Base-by-base conservation (phyloP, 1,140 invertebrate species). In the Philopotamus ludificatus region DNA sequence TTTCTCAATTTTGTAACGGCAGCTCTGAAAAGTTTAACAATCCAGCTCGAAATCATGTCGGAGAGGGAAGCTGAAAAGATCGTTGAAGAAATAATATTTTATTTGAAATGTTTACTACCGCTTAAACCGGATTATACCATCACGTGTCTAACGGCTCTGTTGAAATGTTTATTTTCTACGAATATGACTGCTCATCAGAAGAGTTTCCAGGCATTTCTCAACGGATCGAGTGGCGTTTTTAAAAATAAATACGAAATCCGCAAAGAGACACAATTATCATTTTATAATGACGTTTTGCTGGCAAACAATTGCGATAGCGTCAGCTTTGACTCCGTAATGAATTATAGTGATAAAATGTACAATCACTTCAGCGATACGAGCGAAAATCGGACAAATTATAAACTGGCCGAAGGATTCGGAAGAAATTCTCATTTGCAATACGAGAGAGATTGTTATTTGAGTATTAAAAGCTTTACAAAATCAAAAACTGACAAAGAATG, bases 101-200 rank as follows among this genome's bases (percentile, higher is more conserved):
- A 93, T 74, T 76, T 95, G 1, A 87, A 88, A 71, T 83, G 83
- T 2, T 87, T 89, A 0, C 85, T 95, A 63, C 75, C 81, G 1
- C 73, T 93, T 15, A 87, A 89, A 49, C 84, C 91, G 0, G 85
- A 87, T 2, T 75, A 79, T 0, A 87, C 91, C 0, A 84, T 95
- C 0, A 81, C 86, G 28, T 93, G 90, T 75, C 88, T 95, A 0
- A 87, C 91, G 23, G 91, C 94, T 80, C 73, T 95, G 0, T 73
- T 95, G 7, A 93, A 93, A 77, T 89, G 89, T 70, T 76, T 95
- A 1, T 95, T 94, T 78, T 88, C 88, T 1, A 89, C 86, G 0
- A 94, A 94, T 73, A 81, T 93, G 66, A 81, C 84, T 9, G 83
- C 83, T n/a, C 85, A 89, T 22, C 87, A 86, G 77, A 78, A 69